Evolutionary conservation across 2,888 invertebrate genomes (phyloP), one percentile per base, ranked within the genome.

Genomic region (Amphimallon solstitiale): DNA sequence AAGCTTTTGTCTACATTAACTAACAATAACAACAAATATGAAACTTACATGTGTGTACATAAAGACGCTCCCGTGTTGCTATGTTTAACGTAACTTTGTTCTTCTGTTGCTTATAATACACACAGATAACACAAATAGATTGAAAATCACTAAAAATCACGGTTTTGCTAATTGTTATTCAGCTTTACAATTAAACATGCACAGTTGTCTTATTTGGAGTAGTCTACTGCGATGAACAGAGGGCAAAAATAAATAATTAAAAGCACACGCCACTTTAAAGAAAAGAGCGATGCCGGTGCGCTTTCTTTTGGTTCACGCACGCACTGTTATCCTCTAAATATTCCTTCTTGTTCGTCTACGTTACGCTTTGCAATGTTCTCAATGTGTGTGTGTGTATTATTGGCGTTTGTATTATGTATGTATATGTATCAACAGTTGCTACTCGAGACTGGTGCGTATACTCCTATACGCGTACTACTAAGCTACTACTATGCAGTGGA

Each of bases 401-500:
- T 17, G 45, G 10, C 17, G 43, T 43, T 21, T 54, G 40, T 40
- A 38, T 14, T 40, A 15, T 29, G 43, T 43, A 23, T 45, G 34
- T 59, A 59, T 54, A 38, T 54, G 43, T 59, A 67, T 65, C 67
- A 67, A 69, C 65, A 65, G 69, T 67, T 69, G 67, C 67, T 65
- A 61, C 52, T 59, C 52, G 62, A 68, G 64, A 69, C 68, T 68
- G 56, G 70, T 72, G 73, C 73, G 73, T 73, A 73, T 67, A 63
- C 65, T 43, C 43, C 43, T 54, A 62, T 67, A 66, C 71, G 67
- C 69, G 68, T 70, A 73, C 73, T 73, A 73, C 73, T 78, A 79
- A 78, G 76, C 75, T 79, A 80, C 79, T 76, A 80, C 75, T 59
- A 59, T 59, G 56, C 56, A 45, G 56, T 72, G 77, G 78, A 77